These are phyloP conservation scores for Actenoides lindsayi DNA, from an alignment of 2,113 vertebrate species.

Conservation along the genomic window DNA sequence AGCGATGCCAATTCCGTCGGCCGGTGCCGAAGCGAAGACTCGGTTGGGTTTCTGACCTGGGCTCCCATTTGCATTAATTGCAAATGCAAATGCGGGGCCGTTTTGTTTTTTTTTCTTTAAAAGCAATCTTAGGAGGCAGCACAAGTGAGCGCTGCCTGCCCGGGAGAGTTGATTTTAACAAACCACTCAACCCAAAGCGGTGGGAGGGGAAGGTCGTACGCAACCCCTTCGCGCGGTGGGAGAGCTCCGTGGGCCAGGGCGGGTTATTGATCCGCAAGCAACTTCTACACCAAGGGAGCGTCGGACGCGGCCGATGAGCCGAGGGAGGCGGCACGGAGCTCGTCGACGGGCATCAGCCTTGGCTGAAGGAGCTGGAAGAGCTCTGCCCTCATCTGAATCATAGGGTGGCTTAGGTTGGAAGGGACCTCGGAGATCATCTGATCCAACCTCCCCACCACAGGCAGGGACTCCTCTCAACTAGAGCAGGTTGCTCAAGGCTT, in stretches of 20 bases:
- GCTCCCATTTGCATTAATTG: neutral
- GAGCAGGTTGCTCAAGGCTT: no score
- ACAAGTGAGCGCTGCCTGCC: neutral
- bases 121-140: neutral
- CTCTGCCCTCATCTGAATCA: neutral
- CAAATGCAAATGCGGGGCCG: neutral
- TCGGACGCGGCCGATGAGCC: fast-evolving
- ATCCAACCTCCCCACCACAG: no score
- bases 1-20: neutral
- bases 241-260: neutral
- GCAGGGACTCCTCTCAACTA: no score
- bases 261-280: neutral
- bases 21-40: neutral
- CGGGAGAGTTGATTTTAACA: neutral
- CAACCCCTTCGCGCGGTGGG: fast-evolving
- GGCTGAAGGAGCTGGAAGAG: neutral
- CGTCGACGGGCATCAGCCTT: fast-evolving
- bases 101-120: neutral
- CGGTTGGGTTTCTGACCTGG: neutral
- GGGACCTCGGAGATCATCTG: no score
- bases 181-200: neutral
- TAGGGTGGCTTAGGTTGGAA: neutral
- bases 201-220: neutral
- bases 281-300: neutral
- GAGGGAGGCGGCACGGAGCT: neutral